Evolutionary conservation across 2,888 invertebrate genomes (phyloP), one percentile per base, ranked within the genome.

Genomic region (Tetanocera ferruginea): DNA sequence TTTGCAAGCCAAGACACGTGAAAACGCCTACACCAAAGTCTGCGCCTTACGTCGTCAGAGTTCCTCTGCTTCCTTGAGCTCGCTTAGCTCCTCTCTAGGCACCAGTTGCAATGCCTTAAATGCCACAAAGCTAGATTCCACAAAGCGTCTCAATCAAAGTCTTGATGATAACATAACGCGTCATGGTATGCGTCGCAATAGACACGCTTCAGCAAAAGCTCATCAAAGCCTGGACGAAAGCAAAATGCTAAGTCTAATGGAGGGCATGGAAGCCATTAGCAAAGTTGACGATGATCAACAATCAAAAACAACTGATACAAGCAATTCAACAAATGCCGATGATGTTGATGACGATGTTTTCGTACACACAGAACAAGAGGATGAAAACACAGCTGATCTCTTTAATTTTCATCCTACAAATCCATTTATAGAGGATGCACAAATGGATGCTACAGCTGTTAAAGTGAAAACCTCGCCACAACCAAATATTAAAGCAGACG

Each of bases 21-120:
- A 96, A 88, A 96, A 94, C 87, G 94, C 96, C 0, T 97, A 97
- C 86, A 96, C 96, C 2, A 97, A 96, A 91, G 94, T 96, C 3
- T 96, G 97, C 87, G 97, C 96, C 5, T 92, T 97, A 77, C 91
- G 97, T 78, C 91, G 97, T 37, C 96, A 96, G 88, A 95, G 95
- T 85, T 96, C 96, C 3, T 94, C 95, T 64, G 94, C 95, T 60
- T 95, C 95, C 76, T 91, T 95, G 64, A 93, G 93, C 78, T 92
- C 89, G 0, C 80, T 89, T 9, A 87, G 87, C 76, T 87, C 89
- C 6, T 88, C 89, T 3, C 67, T 87, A 28, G 78, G 79, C 31
- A 78, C 72, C 49, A 76, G 62, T 8, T 34, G 25, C 23, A 80
- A 81, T 72, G 83, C 81, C 5, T 62, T 79, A 8, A 73, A 80